phyloP scores from a whole-genome alignment of 2,888 invertebrate genomes.

The Drosophila aldrichi region DNA sequence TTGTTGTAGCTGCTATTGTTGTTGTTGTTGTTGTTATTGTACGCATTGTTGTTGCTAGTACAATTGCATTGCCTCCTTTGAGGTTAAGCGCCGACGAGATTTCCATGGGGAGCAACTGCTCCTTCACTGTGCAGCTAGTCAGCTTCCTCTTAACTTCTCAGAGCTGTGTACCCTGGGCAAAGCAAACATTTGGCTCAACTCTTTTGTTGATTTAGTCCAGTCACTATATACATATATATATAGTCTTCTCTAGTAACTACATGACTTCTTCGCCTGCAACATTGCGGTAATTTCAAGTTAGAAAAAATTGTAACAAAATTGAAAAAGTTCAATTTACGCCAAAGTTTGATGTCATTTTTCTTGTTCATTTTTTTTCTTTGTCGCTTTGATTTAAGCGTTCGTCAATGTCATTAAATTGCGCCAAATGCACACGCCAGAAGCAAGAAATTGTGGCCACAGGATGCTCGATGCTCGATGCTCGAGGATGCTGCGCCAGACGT shows the following conservation, averaged over 20 bases:
- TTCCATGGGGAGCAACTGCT: constrained; percentile 51
- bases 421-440: constrained; percentile 42
- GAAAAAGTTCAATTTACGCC: constrained; percentile 30
- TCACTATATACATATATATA: background rate
- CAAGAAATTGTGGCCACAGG: constrained; percentile 37
- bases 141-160: background rate
- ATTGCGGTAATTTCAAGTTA: background rate
- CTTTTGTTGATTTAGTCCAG: constrained; percentile 43
- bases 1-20: constrained; percentile 24
- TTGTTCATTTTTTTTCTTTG: constrained; percentile 3
- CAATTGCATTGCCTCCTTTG: constrained; percentile 67
- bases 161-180: constrained; percentile 14
- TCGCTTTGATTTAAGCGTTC: constrained; percentile 38
- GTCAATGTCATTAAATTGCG: constrained; percentile 49
- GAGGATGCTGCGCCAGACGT: constrained; percentile 46
- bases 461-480: constrained; percentile 6
- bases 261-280: too few relatives aligned
- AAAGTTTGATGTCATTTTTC: constrained; percentile 1
- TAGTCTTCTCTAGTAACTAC: background rate
- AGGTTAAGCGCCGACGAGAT: constrained; percentile 71
- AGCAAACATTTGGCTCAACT: constrained; percentile 50
- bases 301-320: background rate
- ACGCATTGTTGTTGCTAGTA: constrained; percentile 32
- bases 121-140: constrained; percentile 9
- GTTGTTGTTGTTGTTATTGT: constrained; percentile 17